A percentile compares a stretch with the other conserved stretches of the same genome.
Conservation (phyloP, 2,113 vertebrate species). For the Gulo gulo region DNA sequence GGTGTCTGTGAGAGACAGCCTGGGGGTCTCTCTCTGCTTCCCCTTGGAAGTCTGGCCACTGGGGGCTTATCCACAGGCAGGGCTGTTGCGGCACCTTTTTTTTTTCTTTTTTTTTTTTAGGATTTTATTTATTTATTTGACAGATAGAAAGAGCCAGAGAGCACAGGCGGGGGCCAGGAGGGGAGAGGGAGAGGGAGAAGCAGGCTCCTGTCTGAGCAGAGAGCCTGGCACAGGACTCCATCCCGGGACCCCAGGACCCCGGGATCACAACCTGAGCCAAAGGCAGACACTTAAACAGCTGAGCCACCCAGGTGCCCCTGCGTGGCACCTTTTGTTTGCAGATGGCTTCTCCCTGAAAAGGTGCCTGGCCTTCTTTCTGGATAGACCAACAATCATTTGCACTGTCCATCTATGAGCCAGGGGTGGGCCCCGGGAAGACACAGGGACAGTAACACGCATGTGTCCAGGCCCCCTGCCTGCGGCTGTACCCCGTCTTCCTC, state of each 20-base stretch:
- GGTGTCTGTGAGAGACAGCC: not conserved
- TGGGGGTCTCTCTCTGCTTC: not conserved
- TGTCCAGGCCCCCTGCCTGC: not conserved
- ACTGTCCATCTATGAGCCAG: not conserved
- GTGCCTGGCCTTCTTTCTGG: not conserved
- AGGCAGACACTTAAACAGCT: no score
- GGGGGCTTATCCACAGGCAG: not conserved
- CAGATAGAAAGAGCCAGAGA: no score
- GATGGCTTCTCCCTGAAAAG: not conserved
- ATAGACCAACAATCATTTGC: not conserved
- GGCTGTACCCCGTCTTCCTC: not conserved
- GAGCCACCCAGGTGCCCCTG: no score
- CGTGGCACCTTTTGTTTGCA: not conserved
- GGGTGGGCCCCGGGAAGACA: not conserved
- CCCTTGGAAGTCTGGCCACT: not conserved
- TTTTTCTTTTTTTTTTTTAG: no score
- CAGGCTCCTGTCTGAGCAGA: no score
- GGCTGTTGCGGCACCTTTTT: not conserved
- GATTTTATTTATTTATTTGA: no score
- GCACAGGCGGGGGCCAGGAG: no score
- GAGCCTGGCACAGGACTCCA: no score
- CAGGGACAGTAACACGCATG: fast-evolving
- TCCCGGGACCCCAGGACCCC: no score
- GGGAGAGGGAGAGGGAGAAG: no score
- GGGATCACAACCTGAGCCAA: no score